phyloP scores from a whole-genome alignment of 2,113 vertebrate species.

The Ciconia maguari region DNA sequence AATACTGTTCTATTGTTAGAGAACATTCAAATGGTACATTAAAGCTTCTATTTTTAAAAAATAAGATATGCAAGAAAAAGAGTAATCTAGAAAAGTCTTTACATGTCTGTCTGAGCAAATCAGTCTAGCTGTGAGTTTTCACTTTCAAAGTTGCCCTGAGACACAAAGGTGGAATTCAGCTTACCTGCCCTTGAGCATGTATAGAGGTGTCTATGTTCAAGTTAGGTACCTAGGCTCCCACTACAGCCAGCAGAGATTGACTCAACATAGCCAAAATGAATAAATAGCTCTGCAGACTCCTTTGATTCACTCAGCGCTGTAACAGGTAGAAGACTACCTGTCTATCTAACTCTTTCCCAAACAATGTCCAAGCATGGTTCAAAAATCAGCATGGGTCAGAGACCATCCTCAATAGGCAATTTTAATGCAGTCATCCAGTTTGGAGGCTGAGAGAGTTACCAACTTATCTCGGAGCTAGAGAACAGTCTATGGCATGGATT shows the following conservation, averaged over 20 bases:
- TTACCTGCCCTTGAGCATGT: not conserved
- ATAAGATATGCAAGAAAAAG: not conserved
- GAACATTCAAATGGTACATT: not conserved
- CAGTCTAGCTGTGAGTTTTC: not conserved
- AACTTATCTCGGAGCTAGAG: not conserved
- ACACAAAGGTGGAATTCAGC: not conserved
- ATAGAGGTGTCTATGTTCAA: not conserved
- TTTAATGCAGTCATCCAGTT: not conserved
- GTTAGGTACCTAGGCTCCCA: not conserved
- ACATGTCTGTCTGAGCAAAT: not conserved
- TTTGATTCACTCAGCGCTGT: not conserved
- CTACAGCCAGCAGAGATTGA: rapidly evolving
- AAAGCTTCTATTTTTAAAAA: not conserved
- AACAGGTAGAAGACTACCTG: not conserved
- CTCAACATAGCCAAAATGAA: not conserved
- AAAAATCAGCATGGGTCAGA: not conserved
- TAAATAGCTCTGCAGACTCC: not conserved
- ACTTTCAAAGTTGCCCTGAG: not conserved
- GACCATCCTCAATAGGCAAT: not conserved
- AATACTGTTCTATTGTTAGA: not conserved
- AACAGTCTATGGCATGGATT: not conserved
- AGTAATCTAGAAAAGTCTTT: not conserved
- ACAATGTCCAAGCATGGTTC: not conserved
- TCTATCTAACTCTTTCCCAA: not conserved
- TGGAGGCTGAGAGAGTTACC: not conserved